Evolutionary conservation across 1,140 invertebrate genomes (phyloP), one percentile per base, ranked within the genome.

Genomic region (Psix sp.): DNA sequence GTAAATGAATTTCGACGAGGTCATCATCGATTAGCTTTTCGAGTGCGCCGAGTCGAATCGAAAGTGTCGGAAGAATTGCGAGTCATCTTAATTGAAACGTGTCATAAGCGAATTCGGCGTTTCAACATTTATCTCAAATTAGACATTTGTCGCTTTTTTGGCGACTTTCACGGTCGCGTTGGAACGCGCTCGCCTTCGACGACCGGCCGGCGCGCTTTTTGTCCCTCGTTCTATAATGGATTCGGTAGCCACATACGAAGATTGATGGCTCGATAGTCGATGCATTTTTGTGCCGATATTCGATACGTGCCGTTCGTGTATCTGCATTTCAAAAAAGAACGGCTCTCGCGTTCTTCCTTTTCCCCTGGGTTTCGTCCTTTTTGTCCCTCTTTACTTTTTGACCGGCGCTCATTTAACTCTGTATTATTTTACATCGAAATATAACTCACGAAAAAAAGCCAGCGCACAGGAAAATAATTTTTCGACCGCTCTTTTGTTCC

Each of bases 281-380:
- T 52, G 63, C 62, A 74, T 74, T 70, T 74, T 68, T 59, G 59
- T 13, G 31, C 33, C 63, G 49, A 66, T 74, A 75, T 70, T 75
- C 60, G 65, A 75, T 68, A 62, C 59, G 51, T 57, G 45, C 68
- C 39, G 38, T 38, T 56, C 59, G 59, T 42, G 60, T 56, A 54
- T 63, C 31, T 49, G 62, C 60, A 66, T 56, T 66, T 62, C 21
- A 60, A 51, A 49, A 49, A 59, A 62, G 29, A 45, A 45, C 13
- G 0, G 24, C 16, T 29, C 9, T 38, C 59, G 42, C 17, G 31
- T 20, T 3, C 2, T 33, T 10, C 17, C 15, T 10, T 7, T 13
- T 39, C 13, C 21, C 7, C 7, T 24, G 7, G 7, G 7, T 33
- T 33, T 49, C 29, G n/a, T 33, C 33, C 21, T 39, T 33, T 48